phyloP scores from a whole-genome alignment of 2,113 vertebrate genomes.

The Orientallactaga bullata region DNA sequence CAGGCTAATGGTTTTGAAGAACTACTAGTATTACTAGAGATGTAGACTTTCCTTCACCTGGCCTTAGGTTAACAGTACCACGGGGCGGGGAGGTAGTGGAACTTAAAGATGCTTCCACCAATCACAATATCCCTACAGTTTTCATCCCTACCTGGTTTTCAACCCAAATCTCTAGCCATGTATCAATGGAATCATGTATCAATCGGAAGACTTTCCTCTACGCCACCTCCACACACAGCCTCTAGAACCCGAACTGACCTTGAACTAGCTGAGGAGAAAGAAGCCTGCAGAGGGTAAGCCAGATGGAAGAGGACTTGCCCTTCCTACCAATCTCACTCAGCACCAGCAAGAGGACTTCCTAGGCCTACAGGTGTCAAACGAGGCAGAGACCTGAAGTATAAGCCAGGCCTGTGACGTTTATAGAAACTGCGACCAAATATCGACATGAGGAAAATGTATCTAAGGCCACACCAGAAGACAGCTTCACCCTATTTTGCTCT shows the following conservation, averaged over 20 bases:
- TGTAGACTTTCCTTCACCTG: not conserved
- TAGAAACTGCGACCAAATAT: constrained; percentile 41
- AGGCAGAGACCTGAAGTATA: not conserved
- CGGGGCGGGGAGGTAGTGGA: no score
- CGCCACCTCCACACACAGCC: not conserved
- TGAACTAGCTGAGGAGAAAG: not conserved
- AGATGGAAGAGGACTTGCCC: not conserved
- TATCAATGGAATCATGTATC: not conserved
- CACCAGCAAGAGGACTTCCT: not conserved
- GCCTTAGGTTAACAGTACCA: not conserved
- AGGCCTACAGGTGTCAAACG: not conserved
- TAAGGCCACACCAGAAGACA: not conserved
- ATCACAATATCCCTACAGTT: not conserved
- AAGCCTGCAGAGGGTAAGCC: not conserved
- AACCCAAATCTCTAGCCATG: not conserved
- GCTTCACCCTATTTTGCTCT: not conserved
- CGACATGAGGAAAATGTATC: constrained; percentile 6
- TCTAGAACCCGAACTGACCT: not conserved
- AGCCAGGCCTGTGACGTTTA: not conserved
- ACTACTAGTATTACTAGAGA: not conserved
- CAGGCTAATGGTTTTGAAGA: not conserved
- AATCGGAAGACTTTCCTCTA: not conserved
- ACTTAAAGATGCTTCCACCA: not conserved
- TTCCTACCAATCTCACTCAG: not conserved
- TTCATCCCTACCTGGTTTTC: not conserved